These are phyloP conservation scores for Sogatella furcifera DNA, from an alignment of 1,140 invertebrate species.

Conservation along the genomic window DNA sequence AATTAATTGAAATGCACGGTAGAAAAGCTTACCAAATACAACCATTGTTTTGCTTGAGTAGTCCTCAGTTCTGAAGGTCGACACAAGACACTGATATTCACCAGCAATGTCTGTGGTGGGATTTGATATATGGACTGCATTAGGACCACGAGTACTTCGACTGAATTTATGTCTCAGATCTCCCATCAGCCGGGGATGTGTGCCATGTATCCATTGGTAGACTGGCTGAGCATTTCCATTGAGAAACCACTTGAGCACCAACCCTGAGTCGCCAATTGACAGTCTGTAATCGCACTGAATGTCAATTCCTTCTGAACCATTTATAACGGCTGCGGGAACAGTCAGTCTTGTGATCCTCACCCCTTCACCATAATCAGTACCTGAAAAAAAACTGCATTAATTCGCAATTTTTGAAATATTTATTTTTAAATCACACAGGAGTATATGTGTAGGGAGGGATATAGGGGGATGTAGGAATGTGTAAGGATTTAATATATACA, in stretches of 20 bases:
- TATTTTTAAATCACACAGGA: too few species aligned
- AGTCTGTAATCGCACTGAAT: conserved; percentile 59
- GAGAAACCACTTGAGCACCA: conserved; percentile 70
- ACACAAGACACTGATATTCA: conserved; percentile 63
- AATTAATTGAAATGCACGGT: too few species aligned
- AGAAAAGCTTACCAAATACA: conserved; percentile 58
- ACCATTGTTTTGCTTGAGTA: conserved; percentile 51
- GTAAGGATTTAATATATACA: too few species aligned
- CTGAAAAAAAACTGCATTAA: not conserved
- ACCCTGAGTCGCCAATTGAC: conserved; percentile 38
- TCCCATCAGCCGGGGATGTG: conserved; percentile 36
- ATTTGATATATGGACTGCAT: conserved; percentile 55
- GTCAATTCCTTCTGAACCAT: conserved; percentile 46
- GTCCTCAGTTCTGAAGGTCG: conserved; percentile 54
- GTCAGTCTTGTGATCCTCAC: conserved; percentile 52
- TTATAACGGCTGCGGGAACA: conserved; percentile 50
- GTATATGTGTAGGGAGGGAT: too few species aligned
- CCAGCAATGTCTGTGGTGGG: conserved; percentile 59
- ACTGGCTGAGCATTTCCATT: conserved; percentile 46
- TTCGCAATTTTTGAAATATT: too few species aligned
- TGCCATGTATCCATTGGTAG: conserved; percentile 62
- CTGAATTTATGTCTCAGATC: conserved; percentile 43
- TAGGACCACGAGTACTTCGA: conserved; percentile 56
- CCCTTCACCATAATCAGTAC: conserved; percentile 30
- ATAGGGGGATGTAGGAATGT: too few species aligned